Evolutionary conservation across 2,797 vertebrate genomes (phyloP).

Genomic region (Todus mexicanus): DNA sequence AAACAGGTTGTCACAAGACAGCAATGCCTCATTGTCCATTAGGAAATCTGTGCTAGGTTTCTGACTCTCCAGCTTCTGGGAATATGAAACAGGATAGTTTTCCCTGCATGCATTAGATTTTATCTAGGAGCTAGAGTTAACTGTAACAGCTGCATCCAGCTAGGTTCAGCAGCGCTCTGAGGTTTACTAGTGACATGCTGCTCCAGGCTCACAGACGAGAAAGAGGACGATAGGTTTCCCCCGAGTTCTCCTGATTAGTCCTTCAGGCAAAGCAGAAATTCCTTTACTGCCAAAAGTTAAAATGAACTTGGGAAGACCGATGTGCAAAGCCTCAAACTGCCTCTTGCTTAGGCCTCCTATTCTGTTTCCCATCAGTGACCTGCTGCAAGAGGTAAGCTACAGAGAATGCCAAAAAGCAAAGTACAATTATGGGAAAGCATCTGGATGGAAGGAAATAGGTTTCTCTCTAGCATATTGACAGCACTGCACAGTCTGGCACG

Average conservation of each 20-base stretch:
- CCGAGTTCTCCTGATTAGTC: background rate
- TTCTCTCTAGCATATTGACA: background rate
- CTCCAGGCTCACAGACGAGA: background rate
- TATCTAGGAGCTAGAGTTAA: background rate
- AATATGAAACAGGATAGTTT: background rate
- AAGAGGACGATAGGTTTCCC: background rate
- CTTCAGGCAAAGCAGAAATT: background rate
- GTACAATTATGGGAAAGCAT: background rate
- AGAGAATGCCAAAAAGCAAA: background rate
- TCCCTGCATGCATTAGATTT: background rate
- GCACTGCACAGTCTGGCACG: background rate
- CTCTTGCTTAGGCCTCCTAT: background rate
- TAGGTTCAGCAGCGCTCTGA: background rate
- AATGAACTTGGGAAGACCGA: background rate
- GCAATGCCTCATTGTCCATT: fast-evolving
- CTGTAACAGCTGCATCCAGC: background rate
- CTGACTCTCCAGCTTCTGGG: background rate
- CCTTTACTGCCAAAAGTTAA: background rate
- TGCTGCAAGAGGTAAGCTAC: background rate
- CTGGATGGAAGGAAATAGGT: conserved; percentile 8
- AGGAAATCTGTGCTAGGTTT: background rate
- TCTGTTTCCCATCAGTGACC: background rate
- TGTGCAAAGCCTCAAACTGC: background rate
- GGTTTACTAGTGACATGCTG: background rate
- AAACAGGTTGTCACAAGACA: background rate